Percentiles rank a stretch among this genome's conserved stretches.
phyloP scores from a whole-genome alignment of 2,888 invertebrate species.

The Tenthredo scrophulariae region DNA sequence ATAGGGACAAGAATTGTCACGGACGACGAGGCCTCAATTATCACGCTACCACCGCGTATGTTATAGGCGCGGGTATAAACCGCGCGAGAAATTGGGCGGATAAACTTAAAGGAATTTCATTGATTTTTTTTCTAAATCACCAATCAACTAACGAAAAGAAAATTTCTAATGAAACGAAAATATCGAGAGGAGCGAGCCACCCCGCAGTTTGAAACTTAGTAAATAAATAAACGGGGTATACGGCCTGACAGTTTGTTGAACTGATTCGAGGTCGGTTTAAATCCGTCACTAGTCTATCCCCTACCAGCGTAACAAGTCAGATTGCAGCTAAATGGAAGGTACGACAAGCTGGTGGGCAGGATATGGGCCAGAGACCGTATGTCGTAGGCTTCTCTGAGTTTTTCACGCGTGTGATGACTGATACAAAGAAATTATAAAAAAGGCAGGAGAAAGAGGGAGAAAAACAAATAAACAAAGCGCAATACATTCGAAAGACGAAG shows the following conservation, averaged over 20 bases:
- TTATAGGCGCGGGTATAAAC: neutral
- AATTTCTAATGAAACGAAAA: neutral
- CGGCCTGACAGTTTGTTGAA: neutral
- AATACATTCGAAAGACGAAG: neutral
- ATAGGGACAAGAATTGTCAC: constrained; percentile 57
- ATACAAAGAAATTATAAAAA: neutral
- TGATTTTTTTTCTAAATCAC: neutral
- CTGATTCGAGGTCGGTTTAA: constrained; percentile 16
- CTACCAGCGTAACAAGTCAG: constrained; percentile 21
- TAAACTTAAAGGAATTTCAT: neutral
- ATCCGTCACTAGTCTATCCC: constrained; percentile 6
- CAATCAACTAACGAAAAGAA: neutral
- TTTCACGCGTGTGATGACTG: neutral
- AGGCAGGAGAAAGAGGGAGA: no score
- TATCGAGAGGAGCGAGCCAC: neutral
- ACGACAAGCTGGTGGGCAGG: constrained; percentile 37
- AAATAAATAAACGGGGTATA: neutral
- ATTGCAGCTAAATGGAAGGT: constrained; percentile 51
- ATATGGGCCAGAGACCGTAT: constrained; percentile 41
- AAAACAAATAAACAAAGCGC: neutral
- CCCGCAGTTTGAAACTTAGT: neutral
- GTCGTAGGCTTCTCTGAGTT: constrained; percentile 1
- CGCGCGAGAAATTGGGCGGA: neutral
- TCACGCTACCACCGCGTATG: neutral
- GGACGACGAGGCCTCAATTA: constrained; percentile 52